These are phyloP conservation scores for Machimus atricapillus DNA, from an alignment of 2,888 invertebrate genomes.

Conservation along the genomic window DNA sequence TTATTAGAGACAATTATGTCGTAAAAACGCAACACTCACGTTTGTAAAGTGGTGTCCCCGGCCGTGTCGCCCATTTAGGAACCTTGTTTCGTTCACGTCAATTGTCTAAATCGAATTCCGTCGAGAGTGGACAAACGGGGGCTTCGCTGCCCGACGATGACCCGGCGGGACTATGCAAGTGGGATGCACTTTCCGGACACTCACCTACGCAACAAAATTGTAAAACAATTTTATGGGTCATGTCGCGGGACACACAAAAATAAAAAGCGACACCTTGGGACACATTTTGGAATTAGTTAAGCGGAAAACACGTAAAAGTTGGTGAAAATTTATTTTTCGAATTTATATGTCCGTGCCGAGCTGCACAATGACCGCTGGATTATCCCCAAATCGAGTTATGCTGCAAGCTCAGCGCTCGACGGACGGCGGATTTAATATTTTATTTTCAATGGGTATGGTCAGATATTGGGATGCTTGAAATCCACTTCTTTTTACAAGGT, in stretches of 20 bases:
- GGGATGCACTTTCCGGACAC: not conserved
- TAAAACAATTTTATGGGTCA: not conserved
- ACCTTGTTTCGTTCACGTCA: not conserved
- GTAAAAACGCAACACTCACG: not conserved
- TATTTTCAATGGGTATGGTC: not conserved
- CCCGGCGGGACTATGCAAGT: not conserved
- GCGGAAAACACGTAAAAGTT: conserved; percentile 14
- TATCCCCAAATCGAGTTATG: not conserved
- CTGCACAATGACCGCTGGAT: not conserved
- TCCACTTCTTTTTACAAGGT: not conserved
- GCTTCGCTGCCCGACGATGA: not conserved
- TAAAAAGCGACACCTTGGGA: not conserved
- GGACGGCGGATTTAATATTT: not conserved
- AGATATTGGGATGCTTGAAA: not conserved
- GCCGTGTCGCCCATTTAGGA: not conserved
- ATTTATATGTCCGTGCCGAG: not conserved
- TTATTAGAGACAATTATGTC: not conserved
- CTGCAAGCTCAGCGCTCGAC: not conserved
- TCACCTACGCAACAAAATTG: not conserved
- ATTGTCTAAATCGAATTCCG: not conserved
- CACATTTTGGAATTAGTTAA: conserved; percentile 10
- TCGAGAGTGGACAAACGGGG: not conserved
- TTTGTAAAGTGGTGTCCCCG: not conserved
- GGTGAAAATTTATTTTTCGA: not conserved
- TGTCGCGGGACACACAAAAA: not conserved